phyloP scores from a whole-genome alignment of 2,113 vertebrate genomes.

The Albula glossodonta region DNA sequence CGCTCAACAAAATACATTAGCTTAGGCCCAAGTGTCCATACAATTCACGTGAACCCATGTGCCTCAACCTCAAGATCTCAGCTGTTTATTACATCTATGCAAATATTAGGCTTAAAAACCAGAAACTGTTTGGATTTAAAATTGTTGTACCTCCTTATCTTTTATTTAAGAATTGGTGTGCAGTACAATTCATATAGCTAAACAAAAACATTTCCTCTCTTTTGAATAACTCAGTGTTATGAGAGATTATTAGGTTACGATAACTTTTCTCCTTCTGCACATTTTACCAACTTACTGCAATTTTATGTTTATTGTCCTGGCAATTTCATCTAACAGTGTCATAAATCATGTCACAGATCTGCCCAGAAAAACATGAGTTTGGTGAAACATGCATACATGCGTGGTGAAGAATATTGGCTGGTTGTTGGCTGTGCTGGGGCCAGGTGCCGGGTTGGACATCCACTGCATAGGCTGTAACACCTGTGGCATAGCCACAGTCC shows the following conservation, averaged over 20 bases:
- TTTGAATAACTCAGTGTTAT: background rate
- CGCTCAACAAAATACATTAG: too few relatives aligned
- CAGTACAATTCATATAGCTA: too few relatives aligned
- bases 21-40: too few relatives aligned
- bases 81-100: too few relatives aligned
- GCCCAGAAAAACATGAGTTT: background rate
- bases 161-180: background rate
- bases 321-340: background rate
- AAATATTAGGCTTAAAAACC: too few relatives aligned
- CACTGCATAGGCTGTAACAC: constrained; percentile 79
- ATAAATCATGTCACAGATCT: background rate
- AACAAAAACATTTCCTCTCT: too few relatives aligned
- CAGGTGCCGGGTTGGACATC: constrained; percentile 76
- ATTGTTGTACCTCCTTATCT: background rate
- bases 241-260: background rate
- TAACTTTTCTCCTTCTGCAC: too few relatives aligned
- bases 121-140: background rate
- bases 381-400: constrained; percentile 72
- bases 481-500: constrained; percentile 78
- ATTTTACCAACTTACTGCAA: background rate
- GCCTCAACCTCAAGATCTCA: too few relatives aligned
- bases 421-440: constrained; percentile 58
- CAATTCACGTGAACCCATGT: too few relatives aligned
- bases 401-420: constrained; percentile 87
- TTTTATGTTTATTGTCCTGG: background rate